These are phyloP conservation scores for Enteromius treurensis DNA, from an alignment of 2,797 vertebrate species.

Conservation along the genomic window DNA sequence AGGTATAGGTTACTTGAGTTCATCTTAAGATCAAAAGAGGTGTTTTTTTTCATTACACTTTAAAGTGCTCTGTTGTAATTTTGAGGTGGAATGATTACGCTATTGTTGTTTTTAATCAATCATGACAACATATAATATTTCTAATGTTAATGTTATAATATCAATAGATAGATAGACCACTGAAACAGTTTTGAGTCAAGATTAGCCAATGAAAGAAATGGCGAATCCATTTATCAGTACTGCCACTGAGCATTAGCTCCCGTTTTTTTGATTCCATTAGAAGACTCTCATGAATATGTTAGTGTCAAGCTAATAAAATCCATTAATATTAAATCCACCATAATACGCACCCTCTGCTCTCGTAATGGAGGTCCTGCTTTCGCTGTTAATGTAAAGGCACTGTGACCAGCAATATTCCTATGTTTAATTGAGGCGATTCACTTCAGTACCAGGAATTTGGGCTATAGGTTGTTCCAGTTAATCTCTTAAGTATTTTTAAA, in stretches of 20 bases:
- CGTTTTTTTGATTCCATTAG: constrained; percentile 65
- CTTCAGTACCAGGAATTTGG: constrained; percentile 46
- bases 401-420: constrained; percentile 48
- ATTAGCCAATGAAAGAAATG: constrained; percentile 29
- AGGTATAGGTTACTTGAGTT: neutral
- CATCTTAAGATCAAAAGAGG: neutral
- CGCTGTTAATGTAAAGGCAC: constrained; percentile 53
- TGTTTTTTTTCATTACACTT: neutral
- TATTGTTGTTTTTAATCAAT: neutral
- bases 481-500: neutral
- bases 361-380: constrained; percentile 59
- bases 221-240: constrained; percentile 41
- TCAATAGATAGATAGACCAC: neutral
- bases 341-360: constrained; percentile 67
- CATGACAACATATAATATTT: neutral
- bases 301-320: constrained; percentile 72
- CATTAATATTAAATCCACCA: constrained; percentile 72
- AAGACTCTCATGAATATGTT: constrained; percentile 70
- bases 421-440: constrained; percentile 57
- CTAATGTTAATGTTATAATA: neutral
- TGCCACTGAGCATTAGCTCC: constrained; percentile 53
- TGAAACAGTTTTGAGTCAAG: neutral
- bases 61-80: neutral
- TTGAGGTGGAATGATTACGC: neutral
- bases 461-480: constrained; percentile 22